Conservation (phyloP, 2,888 invertebrate species). For the Alcis repandata region DNA sequence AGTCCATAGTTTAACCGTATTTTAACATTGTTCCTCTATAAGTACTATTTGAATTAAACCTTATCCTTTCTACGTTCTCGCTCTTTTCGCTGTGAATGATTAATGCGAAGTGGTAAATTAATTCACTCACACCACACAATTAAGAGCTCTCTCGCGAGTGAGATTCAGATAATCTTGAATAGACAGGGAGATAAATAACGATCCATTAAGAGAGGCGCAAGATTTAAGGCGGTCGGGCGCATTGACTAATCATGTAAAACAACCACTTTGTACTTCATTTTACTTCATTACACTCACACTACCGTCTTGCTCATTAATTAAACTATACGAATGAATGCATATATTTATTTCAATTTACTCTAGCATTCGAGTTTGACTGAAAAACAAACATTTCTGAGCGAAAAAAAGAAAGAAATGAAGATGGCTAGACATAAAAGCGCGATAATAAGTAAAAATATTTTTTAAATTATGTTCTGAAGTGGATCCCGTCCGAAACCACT, state of each 20-base stretch:
- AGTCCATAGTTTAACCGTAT: slow-evolving; percentile 3
- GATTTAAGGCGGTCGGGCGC: slow-evolving; percentile 16
- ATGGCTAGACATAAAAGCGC: no score
- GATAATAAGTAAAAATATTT: slow-evolving; percentile 2
- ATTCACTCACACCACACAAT: slow-evolving; percentile 33
- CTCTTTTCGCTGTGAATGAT: slow-evolving; percentile 28
- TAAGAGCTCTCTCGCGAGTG: slow-evolving; percentile 22
- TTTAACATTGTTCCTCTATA: slow-evolving; percentile 1
- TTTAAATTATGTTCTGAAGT: slow-evolving; percentile 19
- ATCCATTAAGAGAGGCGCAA: slow-evolving; percentile 26
- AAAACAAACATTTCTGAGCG: neutral
- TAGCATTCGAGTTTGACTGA: slow-evolving; percentile 6
- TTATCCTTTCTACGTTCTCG: slow-evolving; percentile 15
- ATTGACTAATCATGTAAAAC: slow-evolving; percentile 30
- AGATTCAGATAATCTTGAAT: slow-evolving; percentile 32
- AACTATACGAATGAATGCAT: no score
- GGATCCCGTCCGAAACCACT: slow-evolving; percentile 4
- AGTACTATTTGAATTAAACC: slow-evolving; percentile 7
- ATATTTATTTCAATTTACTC: no score
- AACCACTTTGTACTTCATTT: slow-evolving; percentile 29
- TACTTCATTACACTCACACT: slow-evolving; percentile 1
- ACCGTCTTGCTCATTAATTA: no score
- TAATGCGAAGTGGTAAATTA: slow-evolving; percentile 28
- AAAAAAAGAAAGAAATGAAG: slow-evolving; percentile 10
- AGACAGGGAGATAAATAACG: slow-evolving; percentile 34